Percentiles rank a stretch among this genome's conserved stretches.
phyloP scores from a whole-genome alignment of 2,888 invertebrate genomes.

The Hirtodrosophila confusa region DNA sequence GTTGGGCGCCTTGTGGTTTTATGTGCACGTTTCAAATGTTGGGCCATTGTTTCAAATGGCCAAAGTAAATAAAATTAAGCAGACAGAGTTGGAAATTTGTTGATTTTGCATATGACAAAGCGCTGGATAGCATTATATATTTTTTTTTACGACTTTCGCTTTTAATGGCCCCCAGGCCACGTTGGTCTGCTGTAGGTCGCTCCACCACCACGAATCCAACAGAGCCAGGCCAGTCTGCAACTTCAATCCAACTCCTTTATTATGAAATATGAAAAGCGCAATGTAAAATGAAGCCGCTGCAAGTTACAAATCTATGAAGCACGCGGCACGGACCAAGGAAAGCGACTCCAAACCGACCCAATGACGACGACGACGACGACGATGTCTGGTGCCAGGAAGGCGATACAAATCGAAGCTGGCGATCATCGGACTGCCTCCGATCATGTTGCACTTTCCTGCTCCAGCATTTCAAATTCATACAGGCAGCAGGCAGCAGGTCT shows the following conservation, averaged over 20 bases:
- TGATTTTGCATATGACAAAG: slow-evolving; percentile 74
- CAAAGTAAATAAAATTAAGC: slow-evolving; percentile 58
- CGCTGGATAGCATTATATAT: slow-evolving; percentile 27
- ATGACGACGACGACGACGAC: slow-evolving; percentile 5
- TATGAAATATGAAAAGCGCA: slow-evolving; percentile 71
- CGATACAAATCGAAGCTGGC: slow-evolving; percentile 74
- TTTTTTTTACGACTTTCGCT: slow-evolving; percentile 72
- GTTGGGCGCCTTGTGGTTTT: slow-evolving; percentile 17
- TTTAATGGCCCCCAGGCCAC: slow-evolving; percentile 56
- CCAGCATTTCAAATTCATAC: slow-evolving; percentile 39
- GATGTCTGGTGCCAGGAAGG: slow-evolving; percentile 50
- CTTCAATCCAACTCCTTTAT: slow-evolving; percentile 34
- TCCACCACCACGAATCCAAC: slow-evolving; percentile 22
- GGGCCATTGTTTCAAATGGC: slow-evolving; percentile 56
- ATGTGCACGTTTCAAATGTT: slow-evolving; percentile 62
- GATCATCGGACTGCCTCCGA: slow-evolving; percentile 60
- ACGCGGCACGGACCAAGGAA: slow-evolving; percentile 66
- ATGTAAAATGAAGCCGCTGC: slow-evolving; percentile 62
- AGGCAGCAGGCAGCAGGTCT: slow-evolving; percentile 56
- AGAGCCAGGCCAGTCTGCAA: slow-evolving; percentile 4
- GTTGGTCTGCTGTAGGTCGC: slow-evolving; percentile 69
- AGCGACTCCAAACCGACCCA: slow-evolving; percentile 15
- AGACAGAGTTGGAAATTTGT: slow-evolving; percentile 50
- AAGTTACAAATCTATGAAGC: slow-evolving; percentile 69
- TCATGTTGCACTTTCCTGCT: slow-evolving; percentile 72